These are phyloP conservation scores for Nemopilema nomurai DNA, from an alignment of 30 jellyfish, hydroid and myxozoan genomes.

Conservation along the genomic window DNA sequence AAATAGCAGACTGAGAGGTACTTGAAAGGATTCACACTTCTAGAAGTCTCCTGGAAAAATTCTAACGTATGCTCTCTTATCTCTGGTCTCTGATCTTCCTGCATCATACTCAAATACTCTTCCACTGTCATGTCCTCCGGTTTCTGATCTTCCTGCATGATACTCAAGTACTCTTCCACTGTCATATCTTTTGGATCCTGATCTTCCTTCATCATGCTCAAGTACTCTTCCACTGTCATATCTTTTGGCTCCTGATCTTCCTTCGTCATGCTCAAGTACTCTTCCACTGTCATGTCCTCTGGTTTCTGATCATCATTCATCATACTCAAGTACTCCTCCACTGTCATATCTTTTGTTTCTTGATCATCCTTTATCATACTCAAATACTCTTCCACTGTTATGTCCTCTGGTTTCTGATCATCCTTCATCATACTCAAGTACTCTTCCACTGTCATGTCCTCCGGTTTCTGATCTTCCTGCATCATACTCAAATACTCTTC, in stretches of 20 bases:
- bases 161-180: conserved; percentile 12
- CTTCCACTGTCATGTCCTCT: conserved; percentile 19
- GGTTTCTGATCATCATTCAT: not conserved
- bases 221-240: conserved; percentile 17
- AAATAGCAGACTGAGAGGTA: not conserved
- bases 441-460: conserved; percentile 32
- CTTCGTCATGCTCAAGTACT: conserved; percentile 7
- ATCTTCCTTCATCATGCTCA: not conserved
- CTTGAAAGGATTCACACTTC: not conserved
- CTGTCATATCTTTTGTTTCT: conserved; percentile 17
- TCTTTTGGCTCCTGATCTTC: not conserved
- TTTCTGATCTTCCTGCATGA: conserved; percentile 1
- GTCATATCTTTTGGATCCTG: conserved; percentile 6
- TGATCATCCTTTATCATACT: not conserved
- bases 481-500: not conserved
- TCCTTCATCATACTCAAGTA: conserved; percentile 19
- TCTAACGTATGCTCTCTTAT: not conserved
- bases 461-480: not conserved
- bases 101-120: conserved; percentile 16
- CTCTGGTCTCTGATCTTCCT: not conserved
- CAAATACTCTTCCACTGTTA: conserved; percentile 44
- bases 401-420: not conserved
- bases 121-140: conserved; percentile 27
- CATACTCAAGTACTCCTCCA: conserved; percentile 7
- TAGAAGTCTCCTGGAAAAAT: not conserved